Evolutionary conservation across 2,888 invertebrate genomes (phyloP).

Genomic region (Archaeoteleia sp.): DNA sequence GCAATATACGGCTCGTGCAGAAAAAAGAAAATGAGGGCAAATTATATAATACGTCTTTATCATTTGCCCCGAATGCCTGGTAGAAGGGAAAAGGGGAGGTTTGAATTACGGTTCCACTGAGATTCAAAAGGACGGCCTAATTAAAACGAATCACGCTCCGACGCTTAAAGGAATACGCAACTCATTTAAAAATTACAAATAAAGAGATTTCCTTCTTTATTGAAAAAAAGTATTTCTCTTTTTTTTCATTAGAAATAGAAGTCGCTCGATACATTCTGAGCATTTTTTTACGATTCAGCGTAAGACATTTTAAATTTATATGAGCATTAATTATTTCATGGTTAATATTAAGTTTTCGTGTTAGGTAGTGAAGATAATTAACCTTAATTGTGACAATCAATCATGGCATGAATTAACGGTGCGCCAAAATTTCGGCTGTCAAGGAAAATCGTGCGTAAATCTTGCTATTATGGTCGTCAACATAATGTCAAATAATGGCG

Average conservation of each 20-base stretch:
- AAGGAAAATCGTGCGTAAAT: no score
- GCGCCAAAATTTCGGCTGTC: no score
- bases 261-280: constrained; percentile 21
- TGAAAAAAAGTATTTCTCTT: constrained; percentile 17
- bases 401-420: no score
- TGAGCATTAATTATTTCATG: no score
- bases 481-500: no score
- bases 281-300: no score
- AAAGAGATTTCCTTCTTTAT: constrained; percentile 3
- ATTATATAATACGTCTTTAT: constrained; percentile 36
- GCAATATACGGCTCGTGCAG: constrained; percentile 1
- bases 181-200: constrained; percentile 34
- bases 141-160: constrained; percentile 38
- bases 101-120: constrained; percentile 29
- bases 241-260: constrained; percentile 28
- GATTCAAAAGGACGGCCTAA: constrained; percentile 38
- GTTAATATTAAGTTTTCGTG: no score
- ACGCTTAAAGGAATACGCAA: constrained; percentile 34
- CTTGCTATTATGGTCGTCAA: no score
- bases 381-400: no score
- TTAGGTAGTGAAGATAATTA: no score
- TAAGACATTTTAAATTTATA: no score
- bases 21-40: constrained; percentile 28
- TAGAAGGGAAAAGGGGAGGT: background rate
- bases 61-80: constrained; percentile 18